These are phyloP conservation scores for Aphidius gifuensis DNA, from an alignment of 1,140 invertebrate genomes.

Conservation along the genomic window DNA sequence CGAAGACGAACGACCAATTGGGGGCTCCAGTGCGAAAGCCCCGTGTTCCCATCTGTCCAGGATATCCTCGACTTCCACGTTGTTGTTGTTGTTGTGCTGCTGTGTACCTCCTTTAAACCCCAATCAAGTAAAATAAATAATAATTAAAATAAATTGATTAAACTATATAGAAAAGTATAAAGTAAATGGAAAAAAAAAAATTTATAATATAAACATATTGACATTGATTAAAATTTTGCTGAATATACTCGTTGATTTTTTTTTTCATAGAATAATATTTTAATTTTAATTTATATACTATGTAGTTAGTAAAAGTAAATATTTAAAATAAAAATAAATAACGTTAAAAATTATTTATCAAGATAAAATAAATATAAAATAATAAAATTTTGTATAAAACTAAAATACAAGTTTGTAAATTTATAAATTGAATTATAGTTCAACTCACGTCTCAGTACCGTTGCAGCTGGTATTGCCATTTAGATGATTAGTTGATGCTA, in stretches of 20 bases:
- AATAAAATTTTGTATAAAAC: not conserved
- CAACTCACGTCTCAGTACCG: slow-evolving; percentile 64
- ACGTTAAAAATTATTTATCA: no score
- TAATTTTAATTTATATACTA: no score
- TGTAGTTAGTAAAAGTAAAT: no score
- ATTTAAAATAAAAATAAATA: no score
- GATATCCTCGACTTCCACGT: slow-evolving; percentile 50
- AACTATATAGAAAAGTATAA: no score
- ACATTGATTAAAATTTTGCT: not conserved
- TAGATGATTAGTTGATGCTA: slow-evolving; percentile 64
- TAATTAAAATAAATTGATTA: no score
- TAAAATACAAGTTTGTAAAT: no score
- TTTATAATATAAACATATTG: not conserved
- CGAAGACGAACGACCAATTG: slow-evolving; percentile 90
- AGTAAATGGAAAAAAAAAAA: not conserved
- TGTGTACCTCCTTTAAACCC: slow-evolving; percentile 43
- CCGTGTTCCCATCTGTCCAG: slow-evolving; percentile 45
- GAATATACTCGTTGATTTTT: no score
- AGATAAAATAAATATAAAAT: not conserved
- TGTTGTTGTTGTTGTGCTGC: slow-evolving; percentile 52
- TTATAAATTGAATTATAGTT: not conserved
- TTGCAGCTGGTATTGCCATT: slow-evolving; percentile 62
- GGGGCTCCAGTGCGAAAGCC: slow-evolving; percentile 59
- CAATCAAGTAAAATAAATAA: not conserved
- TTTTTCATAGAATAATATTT: no score